A percentile compares a stretch with the other conserved stretches of the same genome.
phyloP scores from a whole-genome alignment of 2,888 invertebrate species.

The Iselma pallidipennis region DNA sequence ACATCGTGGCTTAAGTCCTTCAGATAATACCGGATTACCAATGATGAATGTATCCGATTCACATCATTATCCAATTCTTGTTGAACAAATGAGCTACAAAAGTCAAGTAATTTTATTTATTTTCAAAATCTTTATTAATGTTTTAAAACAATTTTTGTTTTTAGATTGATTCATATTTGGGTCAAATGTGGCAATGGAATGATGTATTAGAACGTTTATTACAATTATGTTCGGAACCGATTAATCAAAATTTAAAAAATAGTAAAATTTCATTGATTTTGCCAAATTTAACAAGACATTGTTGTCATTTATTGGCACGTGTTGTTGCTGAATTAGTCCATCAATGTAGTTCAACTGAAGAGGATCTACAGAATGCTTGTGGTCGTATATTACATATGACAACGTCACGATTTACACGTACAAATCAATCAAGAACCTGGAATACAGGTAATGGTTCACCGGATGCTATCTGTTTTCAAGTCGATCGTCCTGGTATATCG shows the following conservation, averaged over 20 bases:
- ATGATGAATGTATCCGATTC: slow-evolving; percentile 70
- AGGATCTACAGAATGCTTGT: slow-evolving; percentile 72
- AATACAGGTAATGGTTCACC: slow-evolving; percentile 97
- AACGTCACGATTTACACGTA: slow-evolving; percentile 87
- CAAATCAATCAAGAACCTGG: slow-evolving; percentile 91
- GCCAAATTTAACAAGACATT: slow-evolving; percentile 57
- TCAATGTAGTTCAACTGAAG: slow-evolving; percentile 76
- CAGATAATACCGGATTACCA: slow-evolving; percentile 69
- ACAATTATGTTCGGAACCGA: slow-evolving; percentile 80
- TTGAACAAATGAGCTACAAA: slow-evolving; percentile 77
- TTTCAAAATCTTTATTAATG: background rate
- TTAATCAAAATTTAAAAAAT: slow-evolving; percentile 61
- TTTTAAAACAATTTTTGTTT: slow-evolving; percentile 21
- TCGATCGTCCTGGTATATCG: slow-evolving; percentile 86
- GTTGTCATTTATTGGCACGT: slow-evolving; percentile 78
- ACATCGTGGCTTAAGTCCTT: slow-evolving; percentile 65
- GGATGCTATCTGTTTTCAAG: slow-evolving; percentile 93
- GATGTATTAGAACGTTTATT: slow-evolving; percentile 83
- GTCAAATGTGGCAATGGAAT: slow-evolving; percentile 51
- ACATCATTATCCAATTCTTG: slow-evolving; percentile 75
- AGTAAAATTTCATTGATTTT: slow-evolving; percentile 50
- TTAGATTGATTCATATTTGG: slow-evolving; percentile 54
- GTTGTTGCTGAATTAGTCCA: slow-evolving; percentile 87
- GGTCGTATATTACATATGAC: slow-evolving; percentile 83
- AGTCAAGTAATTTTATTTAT: slow-evolving; percentile 56